A percentile compares a stretch with the other conserved stretches of the same genome.
Conservation (phyloP, 2,888 invertebrate genomes). For the Phytoseiulus persimilis region DNA sequence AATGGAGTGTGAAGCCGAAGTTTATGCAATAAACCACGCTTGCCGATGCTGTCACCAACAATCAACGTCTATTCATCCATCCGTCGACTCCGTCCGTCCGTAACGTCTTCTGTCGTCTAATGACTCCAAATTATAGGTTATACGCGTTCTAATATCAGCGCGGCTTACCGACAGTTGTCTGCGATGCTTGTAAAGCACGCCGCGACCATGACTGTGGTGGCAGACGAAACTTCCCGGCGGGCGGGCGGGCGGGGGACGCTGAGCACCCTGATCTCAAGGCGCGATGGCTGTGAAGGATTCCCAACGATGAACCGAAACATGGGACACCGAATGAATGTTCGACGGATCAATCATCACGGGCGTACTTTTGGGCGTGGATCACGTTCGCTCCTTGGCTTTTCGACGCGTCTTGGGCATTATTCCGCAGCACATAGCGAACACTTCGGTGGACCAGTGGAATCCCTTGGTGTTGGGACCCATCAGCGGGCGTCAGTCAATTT, state of each 20-base stretch:
- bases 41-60: neutral
- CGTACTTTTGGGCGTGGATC: neutral
- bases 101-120: neutral
- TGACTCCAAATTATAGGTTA: neutral
- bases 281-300: neutral
- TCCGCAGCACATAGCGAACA: neutral
- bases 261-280: too few species aligned
- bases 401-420: neutral
- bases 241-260: neutral
- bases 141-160: neutral
- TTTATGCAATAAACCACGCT: neutral
- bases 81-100: neutral
- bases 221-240: too few species aligned
- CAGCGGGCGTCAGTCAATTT: neutral
- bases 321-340: neutral
- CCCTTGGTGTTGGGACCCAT: too few species aligned
- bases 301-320: neutral
- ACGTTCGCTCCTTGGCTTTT: neutral
- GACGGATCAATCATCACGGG: neutral
- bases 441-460: neutral
- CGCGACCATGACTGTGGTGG: neutral
- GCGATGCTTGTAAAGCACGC: neutral
- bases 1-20: neutral
- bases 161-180: neutral
- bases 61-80: neutral